phyloP scores from a whole-genome alignment of 2,113 vertebrate genomes.

The Leptodactylus fuscus region DNA sequence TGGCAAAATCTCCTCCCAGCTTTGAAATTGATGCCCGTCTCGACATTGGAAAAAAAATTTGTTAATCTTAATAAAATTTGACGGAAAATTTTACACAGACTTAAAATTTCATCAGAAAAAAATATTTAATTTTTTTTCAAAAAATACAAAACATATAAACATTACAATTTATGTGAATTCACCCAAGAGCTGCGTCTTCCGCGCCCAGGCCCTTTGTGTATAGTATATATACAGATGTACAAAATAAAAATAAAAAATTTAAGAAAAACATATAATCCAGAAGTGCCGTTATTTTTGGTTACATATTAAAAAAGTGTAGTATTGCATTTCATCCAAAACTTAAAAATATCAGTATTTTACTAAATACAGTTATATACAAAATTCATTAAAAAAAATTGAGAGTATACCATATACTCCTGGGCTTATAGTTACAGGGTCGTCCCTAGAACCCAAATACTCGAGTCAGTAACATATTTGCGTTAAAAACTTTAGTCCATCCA shows the following conservation, averaged over 20 bases:
- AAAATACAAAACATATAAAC: background rate
- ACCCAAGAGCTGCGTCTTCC: background rate
- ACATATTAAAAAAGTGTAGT: background rate
- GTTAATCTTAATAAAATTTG: no score
- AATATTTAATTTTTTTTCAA: slow-evolving; percentile 9
- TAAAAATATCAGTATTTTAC: background rate
- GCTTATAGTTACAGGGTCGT: background rate
- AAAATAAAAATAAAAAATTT: background rate
- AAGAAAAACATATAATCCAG: background rate
- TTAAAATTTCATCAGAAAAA: background rate
- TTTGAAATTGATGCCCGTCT: no score
- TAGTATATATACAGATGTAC: slow-evolving; percentile 14
- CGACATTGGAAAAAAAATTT: no score
- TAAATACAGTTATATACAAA: background rate
- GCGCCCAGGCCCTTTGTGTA: background rate
- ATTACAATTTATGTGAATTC: background rate
- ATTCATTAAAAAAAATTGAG: background rate
- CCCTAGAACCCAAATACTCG: background rate
- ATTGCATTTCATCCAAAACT: background rate
- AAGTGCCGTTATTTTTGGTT: background rate
- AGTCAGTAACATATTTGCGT: background rate
- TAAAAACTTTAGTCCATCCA: background rate
- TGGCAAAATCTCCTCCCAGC: no score
- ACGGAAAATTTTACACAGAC: background rate
- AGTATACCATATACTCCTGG: background rate